phyloP scores from a whole-genome alignment of 2,113 vertebrate genomes.

The Pogonocichla stellata region DNA sequence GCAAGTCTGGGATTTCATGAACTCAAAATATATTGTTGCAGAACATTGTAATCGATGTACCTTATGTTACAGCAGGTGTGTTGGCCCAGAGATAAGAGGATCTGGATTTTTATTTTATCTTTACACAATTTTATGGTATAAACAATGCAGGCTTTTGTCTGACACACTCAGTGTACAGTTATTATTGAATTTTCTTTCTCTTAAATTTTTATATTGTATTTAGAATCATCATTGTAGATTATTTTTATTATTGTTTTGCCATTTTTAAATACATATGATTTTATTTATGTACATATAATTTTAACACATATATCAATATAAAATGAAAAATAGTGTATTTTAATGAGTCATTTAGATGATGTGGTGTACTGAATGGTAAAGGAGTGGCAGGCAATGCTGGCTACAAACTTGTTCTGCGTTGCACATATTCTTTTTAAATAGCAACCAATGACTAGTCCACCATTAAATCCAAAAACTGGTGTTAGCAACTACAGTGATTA shows the following conservation, averaged over 20 bases:
- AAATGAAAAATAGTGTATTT: background rate
- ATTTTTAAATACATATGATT: background rate
- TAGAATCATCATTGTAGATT: background rate
- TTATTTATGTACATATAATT: background rate
- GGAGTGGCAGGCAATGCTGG: background rate
- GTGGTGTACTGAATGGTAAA: background rate
- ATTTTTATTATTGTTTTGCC: background rate
- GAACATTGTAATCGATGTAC: background rate
- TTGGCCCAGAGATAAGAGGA: background rate
- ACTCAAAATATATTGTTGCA: background rate
- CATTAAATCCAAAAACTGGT: background rate
- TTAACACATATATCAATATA: background rate
- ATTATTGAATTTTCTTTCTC: background rate
- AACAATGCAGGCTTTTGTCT: background rate
- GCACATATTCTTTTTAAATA: background rate
- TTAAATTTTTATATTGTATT: background rate
- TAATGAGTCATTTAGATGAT: background rate
- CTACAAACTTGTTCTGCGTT: background rate
- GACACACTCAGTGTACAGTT: background rate
- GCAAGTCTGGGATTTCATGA: background rate
- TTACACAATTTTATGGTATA: background rate
- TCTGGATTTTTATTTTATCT: background rate
- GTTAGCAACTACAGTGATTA: background rate
- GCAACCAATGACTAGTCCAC: background rate
- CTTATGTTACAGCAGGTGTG: background rate